phyloP scores from a whole-genome alignment of 2,113 vertebrate species.

The Chionis minor region DNA sequence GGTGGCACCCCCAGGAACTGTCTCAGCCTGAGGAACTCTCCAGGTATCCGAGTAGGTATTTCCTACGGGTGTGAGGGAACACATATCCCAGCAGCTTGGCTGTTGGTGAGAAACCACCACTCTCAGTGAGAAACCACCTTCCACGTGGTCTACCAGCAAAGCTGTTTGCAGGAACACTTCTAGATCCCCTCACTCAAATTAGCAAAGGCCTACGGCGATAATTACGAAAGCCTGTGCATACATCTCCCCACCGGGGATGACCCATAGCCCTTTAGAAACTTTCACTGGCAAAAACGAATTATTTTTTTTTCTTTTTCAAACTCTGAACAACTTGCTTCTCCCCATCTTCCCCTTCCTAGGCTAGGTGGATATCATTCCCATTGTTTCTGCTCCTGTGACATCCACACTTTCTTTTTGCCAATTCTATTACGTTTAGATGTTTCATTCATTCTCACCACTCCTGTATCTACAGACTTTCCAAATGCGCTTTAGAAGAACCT shows the following conservation, averaged over 20 bases:
- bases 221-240: background rate
- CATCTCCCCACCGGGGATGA: background rate
- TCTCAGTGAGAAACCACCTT: too few species aligned
- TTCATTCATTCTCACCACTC: background rate
- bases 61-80: too few species aligned
- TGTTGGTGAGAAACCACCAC: too few species aligned
- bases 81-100: too few species aligned
- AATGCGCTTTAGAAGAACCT: background rate
- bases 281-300: background rate
- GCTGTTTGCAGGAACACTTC: background rate
- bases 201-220: background rate
- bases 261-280: background rate
- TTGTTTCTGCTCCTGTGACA: background rate
- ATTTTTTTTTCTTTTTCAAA: background rate
- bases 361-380: background rate
- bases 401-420: background rate
- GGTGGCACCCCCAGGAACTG: too few species aligned
- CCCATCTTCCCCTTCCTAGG: background rate
- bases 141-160: too few species aligned
- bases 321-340: background rate
- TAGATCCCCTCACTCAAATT: background rate
- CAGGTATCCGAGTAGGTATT: too few species aligned
- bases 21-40: too few species aligned
- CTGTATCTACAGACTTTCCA: background rate
- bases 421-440: background rate